phyloP scores from a whole-genome alignment of 2,113 vertebrate species.

The Zapornia atra region DNA sequence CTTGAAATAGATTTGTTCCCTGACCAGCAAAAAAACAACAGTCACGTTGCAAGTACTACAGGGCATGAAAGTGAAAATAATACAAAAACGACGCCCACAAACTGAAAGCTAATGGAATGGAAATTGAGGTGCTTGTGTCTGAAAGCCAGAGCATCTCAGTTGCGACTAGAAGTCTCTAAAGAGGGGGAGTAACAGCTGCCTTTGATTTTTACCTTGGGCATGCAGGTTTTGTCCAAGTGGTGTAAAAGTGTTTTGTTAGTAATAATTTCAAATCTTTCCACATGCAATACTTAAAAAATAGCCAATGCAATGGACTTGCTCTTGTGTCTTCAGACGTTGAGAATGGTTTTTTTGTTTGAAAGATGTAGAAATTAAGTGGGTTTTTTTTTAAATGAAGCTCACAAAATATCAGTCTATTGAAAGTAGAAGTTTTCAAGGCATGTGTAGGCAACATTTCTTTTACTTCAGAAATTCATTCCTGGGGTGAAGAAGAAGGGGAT shows the following conservation, averaged over 20 bases:
- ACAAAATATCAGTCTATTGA: neutral
- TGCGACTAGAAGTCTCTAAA: neutral
- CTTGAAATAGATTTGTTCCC: neutral
- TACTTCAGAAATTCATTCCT: neutral
- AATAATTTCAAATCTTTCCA: neutral
- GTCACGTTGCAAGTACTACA: accelerated
- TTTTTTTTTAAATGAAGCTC: neutral
- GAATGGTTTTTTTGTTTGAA: neutral
- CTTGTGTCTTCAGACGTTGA: neutral
- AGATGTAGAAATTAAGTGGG: neutral
- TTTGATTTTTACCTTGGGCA: neutral
- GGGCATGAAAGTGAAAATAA: neutral
- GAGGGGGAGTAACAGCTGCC: neutral
- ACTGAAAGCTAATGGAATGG: neutral
- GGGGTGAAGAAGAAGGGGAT: neutral
- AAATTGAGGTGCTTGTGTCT: neutral
- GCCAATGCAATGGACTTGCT: neutral
- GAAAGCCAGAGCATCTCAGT: neutral
- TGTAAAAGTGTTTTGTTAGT: neutral
- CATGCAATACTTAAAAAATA: neutral
- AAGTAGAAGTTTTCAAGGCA: neutral
- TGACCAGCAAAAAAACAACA: neutral
- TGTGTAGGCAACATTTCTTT: neutral
- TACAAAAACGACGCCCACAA: neutral
- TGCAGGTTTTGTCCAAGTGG: neutral